A percentile compares a stretch with the other conserved stretches of the same genome.
These are phyloP conservation scores for Fabriciana adippe DNA, from an alignment of 2,888 invertebrate species.

Conservation along the genomic window DNA sequence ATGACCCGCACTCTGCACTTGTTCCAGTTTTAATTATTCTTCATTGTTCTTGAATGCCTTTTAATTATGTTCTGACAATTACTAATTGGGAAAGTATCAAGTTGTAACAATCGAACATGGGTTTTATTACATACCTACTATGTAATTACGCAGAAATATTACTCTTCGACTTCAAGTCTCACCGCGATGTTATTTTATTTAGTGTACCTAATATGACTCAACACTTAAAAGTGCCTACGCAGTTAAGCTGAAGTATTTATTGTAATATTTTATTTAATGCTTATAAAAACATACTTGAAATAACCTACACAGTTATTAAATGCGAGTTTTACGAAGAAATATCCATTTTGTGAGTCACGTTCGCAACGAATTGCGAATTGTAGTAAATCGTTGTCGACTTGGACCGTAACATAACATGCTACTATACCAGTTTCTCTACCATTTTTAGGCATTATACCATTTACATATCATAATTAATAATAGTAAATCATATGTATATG, in stretches of 20 bases:
- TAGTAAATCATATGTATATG: too few relatives aligned
- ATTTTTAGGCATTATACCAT: too few relatives aligned
- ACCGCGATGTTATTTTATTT: conserved; percentile 17
- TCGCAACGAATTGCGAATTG: not conserved
- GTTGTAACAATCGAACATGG: not conserved
- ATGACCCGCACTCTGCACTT: conserved; percentile 48
- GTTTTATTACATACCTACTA: not conserved
- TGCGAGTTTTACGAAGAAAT: conserved; percentile 3
- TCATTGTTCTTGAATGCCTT: conserved; percentile 42
- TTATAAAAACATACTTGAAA: conserved; percentile 10
- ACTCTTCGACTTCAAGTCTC: not conserved
- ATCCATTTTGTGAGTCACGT: not conserved
- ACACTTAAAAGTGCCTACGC: conserved; percentile 11
- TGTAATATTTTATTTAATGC: not conserved
- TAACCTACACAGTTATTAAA: conserved; percentile 2
- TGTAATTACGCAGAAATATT: conserved; percentile 7
- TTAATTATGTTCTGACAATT: not conserved
- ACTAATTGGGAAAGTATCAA: not conserved
- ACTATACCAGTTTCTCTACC: not conserved
- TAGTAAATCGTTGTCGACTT: not conserved
- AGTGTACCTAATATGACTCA: conserved; percentile 21
- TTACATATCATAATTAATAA: too few relatives aligned
- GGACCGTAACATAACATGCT: not conserved
- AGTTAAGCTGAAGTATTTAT: conserved; percentile 8
- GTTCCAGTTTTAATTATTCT: conserved; percentile 47